A percentile compares a stretch with the other conserved stretches of the same genome.
Evolutionary conservation across 1,140 invertebrate species (phyloP).

Genomic region (Caenorhabditis elegans): WBcel235 BX284605.5:10528501-10529000

Average conservation of each 20-base stretch:
- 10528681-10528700: not conserved
- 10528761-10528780: not conserved
- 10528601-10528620: not conserved
- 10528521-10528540: too few species aligned
- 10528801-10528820: not conserved
- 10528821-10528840: not conserved
- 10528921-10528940: too few species aligned
- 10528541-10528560: too few species aligned
- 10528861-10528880: not conserved
- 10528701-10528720: not conserved
- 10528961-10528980: not conserved
- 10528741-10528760: not conserved
- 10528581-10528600: not conserved
- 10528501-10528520: too few species aligned
- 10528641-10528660: not conserved
- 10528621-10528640: not conserved
- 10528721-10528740: not conserved
- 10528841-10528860: not conserved
- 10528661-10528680: slow-evolving; percentile 1
- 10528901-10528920: not conserved
- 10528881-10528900: slow-evolving; percentile 35
- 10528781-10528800: not conserved
- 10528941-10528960: not conserved
- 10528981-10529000: too few species aligned
- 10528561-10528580: too few species aligned